phyloP scores from a whole-genome alignment of 2,113 vertebrate species.

The Monopterus albus region DNA sequence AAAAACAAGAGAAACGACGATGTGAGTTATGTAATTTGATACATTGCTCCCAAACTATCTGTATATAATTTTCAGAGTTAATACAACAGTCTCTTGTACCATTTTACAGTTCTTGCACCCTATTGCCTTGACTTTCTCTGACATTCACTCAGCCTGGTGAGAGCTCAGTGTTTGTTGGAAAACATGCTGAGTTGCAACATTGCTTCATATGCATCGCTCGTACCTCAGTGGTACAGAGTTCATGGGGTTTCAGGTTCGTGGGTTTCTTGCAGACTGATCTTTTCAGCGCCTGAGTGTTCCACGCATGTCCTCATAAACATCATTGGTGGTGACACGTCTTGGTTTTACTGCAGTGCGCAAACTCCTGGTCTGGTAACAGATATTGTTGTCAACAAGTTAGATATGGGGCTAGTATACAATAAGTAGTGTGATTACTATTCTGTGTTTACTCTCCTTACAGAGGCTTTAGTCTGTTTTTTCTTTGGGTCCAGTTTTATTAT shows the following conservation, averaged over 20 bases:
- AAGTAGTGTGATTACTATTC: background rate
- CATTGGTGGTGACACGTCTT: background rate
- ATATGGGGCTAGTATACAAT: background rate
- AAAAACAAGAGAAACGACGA: too few species aligned
- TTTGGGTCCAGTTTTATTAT: background rate
- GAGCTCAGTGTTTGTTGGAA: background rate
- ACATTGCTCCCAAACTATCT: too few species aligned
- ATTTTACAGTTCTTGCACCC: too few species aligned
- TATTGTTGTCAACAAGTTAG: background rate
- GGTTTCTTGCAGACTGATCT: background rate
- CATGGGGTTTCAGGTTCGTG: background rate
- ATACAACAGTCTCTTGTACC: too few species aligned
- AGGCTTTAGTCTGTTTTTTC: background rate
- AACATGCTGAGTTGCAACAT: background rate
- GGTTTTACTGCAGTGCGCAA: background rate
- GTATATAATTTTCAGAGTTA: too few species aligned
- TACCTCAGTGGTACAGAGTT: background rate
- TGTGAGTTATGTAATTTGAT: too few species aligned
- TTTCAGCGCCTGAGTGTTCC: slow-evolving; percentile 55
- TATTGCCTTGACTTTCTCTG: background rate
- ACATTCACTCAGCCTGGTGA: background rate
- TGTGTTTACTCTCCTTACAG: background rate
- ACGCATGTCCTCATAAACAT: slow-evolving; percentile 79
- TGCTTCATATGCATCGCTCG: background rate
- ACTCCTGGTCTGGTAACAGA: slow-evolving; percentile 24